phyloP scores from a whole-genome alignment of 2,797 vertebrate genomes.

The Vireo griseus region DNA sequence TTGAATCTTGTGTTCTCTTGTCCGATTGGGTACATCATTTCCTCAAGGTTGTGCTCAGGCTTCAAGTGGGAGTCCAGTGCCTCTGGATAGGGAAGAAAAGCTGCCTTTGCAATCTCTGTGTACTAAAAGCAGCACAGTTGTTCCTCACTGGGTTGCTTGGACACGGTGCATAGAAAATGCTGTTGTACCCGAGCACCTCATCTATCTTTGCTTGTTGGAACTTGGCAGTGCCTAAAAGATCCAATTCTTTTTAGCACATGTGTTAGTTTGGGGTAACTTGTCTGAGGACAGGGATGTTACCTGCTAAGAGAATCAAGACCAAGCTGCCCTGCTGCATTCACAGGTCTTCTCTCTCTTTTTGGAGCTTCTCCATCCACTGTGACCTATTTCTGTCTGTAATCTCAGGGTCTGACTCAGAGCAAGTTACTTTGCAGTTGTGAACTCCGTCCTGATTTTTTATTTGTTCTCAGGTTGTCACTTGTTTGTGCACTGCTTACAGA shows the following conservation, averaged over 20 bases:
- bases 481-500: not conserved
- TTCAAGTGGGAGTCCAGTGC: not conserved
- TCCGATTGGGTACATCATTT: accelerated
- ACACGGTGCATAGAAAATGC: not conserved
- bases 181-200: not conserved
- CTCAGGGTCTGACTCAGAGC: not conserved
- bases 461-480: not conserved
- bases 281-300: not conserved
- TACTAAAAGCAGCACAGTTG: not conserved
- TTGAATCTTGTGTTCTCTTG: accelerated
- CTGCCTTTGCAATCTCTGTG: not conserved
- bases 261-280: not conserved
- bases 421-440: not conserved
- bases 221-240: not conserved
- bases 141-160: not conserved
- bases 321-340: not conserved
- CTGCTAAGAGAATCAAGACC: not conserved
- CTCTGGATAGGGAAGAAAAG: not conserved
- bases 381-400: not conserved
- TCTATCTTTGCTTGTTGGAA: not conserved
- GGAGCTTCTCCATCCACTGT: not conserved
- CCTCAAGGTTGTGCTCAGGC: not conserved
- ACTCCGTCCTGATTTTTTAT: not conserved
- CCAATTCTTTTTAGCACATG: not conserved
- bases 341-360: not conserved